These are phyloP conservation scores for Oligia latruncula DNA, from an alignment of 2,888 invertebrate species.

Conservation along the genomic window DNA sequence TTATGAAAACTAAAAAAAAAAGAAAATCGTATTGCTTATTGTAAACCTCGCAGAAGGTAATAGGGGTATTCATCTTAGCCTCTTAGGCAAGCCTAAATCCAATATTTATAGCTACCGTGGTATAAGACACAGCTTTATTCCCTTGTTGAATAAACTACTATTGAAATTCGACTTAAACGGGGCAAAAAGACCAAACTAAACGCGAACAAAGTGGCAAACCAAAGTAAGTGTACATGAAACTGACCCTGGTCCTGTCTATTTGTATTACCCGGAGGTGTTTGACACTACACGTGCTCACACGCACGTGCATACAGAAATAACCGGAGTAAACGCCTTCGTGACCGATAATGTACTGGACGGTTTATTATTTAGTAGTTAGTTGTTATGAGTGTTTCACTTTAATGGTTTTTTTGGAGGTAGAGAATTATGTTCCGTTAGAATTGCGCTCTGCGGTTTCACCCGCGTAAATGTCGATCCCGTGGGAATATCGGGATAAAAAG, in stretches of 20 bases:
- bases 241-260: slow-evolving; percentile 34
- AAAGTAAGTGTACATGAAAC: not conserved
- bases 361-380: slow-evolving; percentile 22
- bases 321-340: slow-evolving; percentile 38
- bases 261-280: slow-evolving; percentile 44
- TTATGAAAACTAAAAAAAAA: not conserved
- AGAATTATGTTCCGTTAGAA: too few species aligned
- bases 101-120: not conserved
- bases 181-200: not conserved
- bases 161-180: not conserved
- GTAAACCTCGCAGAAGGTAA: not conserved
- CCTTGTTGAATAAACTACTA: not conserved
- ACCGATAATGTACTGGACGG: slow-evolving; percentile 50
- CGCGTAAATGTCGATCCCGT: too few species aligned
- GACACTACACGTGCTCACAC: slow-evolving; percentile 51
- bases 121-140: not conserved
- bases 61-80: not conserved
- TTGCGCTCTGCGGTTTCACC: too few species aligned
- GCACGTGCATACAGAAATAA: slow-evolving; percentile 57
- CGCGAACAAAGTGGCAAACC: not conserved
- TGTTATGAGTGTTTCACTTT: not conserved
- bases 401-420: not conserved
- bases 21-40: not conserved
- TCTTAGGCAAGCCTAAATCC: not conserved
- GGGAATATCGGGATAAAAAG: too few species aligned